These are phyloP conservation scores for Ctenopoma multispine DNA, from an alignment of 2,797 vertebrate genomes.

Conservation along the genomic window DNA sequence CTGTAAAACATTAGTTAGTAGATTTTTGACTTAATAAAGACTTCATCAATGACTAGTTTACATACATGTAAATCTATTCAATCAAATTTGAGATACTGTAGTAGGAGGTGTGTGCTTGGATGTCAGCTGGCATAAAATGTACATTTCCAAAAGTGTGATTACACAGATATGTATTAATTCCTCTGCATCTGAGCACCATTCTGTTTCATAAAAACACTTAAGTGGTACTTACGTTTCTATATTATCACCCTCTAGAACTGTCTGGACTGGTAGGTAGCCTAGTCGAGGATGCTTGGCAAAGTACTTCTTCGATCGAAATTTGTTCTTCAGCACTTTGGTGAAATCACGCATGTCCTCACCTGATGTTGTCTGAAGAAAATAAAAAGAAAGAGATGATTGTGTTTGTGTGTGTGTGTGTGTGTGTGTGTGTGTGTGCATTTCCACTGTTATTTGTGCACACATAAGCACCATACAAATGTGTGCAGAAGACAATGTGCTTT, in stretches of 20 bases:
- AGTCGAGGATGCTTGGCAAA: conserved; percentile 96
- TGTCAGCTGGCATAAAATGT: background rate
- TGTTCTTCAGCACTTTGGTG: conserved; percentile 98
- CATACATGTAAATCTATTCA: too few relatives aligned
- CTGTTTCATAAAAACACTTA: background rate
- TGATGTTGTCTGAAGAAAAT: conserved; percentile 90
- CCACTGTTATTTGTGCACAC: conserved; percentile 12
- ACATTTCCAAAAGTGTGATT: background rate
- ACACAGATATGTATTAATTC: background rate
- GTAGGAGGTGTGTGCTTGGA: too few relatives aligned
- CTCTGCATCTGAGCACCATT: background rate
- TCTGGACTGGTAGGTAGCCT: conserved; percentile 96
- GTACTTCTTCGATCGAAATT: conserved; percentile 98
- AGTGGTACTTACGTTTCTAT: conserved; percentile 92
- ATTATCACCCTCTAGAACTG: conserved; percentile 96
- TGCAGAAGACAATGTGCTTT: conserved; percentile 41
- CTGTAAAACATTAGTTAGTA: too few relatives aligned
- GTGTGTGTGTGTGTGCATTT: conserved; percentile 14
- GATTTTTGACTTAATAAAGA: too few relatives aligned
- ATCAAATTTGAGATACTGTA: too few relatives aligned
- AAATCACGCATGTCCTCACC: conserved; percentile 98
- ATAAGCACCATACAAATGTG: conserved; percentile 32
- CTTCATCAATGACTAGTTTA: too few relatives aligned
- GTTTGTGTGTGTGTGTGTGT: conserved; percentile 1
- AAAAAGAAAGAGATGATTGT: background rate